These are phyloP conservation scores for Sarcophaga carnaria DNA, from an alignment of 2,888 invertebrate genomes.

Conservation along the genomic window DNA sequence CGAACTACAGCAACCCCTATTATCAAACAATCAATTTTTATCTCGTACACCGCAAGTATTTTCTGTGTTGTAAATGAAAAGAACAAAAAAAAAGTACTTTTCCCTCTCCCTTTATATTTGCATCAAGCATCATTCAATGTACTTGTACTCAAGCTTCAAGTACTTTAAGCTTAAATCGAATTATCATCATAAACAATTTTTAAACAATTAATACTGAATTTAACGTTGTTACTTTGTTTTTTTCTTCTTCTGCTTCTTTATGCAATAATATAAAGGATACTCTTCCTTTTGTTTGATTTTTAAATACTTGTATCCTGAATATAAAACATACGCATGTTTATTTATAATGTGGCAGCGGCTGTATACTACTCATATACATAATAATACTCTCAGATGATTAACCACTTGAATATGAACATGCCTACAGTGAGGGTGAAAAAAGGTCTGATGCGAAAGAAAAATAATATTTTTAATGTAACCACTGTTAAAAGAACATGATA, in stretches of 20 bases:
- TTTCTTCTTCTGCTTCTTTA: not conserved
- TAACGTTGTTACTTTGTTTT: conserved; percentile 5
- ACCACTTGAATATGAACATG: conserved; percentile 8
- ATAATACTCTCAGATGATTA: conserved; percentile 36
- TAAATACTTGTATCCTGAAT: not conserved
- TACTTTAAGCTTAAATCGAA: conserved; percentile 61
- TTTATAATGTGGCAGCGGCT: not conserved
- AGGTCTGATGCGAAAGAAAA: not conserved
- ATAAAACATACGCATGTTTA: not conserved
- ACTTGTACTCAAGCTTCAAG: conserved; percentile 10
- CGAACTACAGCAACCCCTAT: not conserved
- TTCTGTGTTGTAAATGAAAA: conserved; percentile 5
- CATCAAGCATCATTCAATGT: conserved; percentile 46
- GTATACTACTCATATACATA: not conserved
- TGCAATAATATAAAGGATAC: not conserved
- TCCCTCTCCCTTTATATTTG: conserved; percentile 2
- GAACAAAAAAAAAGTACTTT: conserved; percentile 12
- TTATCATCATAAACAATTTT: conserved; percentile 46
- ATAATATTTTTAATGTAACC: not conserved
- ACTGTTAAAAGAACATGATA: too few species aligned
- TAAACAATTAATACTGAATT: conserved; percentile 37
- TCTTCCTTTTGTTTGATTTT: conserved; percentile 30
- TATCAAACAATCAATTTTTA: conserved; percentile 26
- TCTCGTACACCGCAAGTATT: conserved; percentile 41
- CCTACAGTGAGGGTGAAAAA: conserved; percentile 12